Percentiles rank a stretch among this genome's conserved stretches.
Conservation (phyloP, 2,113 vertebrate species). For the Empidonax alnorum region DNA sequence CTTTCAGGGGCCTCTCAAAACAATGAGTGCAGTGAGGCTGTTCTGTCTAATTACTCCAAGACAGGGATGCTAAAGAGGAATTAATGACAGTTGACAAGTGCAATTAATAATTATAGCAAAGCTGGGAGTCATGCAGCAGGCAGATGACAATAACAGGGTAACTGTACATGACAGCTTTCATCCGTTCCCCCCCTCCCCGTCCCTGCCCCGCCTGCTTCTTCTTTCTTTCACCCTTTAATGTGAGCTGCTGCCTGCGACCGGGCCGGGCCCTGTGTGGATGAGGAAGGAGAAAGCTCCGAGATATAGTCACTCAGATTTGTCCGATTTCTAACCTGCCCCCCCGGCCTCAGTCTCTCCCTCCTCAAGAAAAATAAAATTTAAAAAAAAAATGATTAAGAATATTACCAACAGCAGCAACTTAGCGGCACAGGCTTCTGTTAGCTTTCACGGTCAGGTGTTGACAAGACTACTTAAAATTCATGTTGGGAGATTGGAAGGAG, state of each 20-base stretch:
- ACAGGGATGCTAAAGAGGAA: conserved; percentile 87
- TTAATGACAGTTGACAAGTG: conserved; percentile 89
- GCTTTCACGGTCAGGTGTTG: conserved; percentile 84
- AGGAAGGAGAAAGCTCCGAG: not conserved
- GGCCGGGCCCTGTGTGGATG: not conserved
- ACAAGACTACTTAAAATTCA: conserved; percentile 92
- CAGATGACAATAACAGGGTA: conserved; percentile 82
- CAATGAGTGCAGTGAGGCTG: conserved; percentile 78
- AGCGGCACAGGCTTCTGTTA: conserved; percentile 57
- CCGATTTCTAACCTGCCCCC: not conserved
- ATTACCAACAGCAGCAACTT: conserved; percentile 47
- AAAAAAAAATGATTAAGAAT: not conserved
- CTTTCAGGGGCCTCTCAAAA: conserved; percentile 77
- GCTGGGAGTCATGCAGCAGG: conserved; percentile 79
- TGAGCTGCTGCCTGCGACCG: conserved; percentile 31
- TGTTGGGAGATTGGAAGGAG: conserved; percentile 80
- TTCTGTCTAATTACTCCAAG: conserved; percentile 83
- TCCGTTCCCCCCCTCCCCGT: conserved; percentile 14
- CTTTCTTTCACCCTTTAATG: conserved; percentile 50
- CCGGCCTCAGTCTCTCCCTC: not conserved
- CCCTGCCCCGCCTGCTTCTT: not conserved
- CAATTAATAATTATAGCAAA: conserved; percentile 92
- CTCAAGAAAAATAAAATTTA: not conserved
- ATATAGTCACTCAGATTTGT: not conserved
- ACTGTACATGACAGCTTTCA: conserved; percentile 79